Evolutionary conservation across 2,888 invertebrate species (phyloP).

Genomic region (Epistrophella euchroma): DNA sequence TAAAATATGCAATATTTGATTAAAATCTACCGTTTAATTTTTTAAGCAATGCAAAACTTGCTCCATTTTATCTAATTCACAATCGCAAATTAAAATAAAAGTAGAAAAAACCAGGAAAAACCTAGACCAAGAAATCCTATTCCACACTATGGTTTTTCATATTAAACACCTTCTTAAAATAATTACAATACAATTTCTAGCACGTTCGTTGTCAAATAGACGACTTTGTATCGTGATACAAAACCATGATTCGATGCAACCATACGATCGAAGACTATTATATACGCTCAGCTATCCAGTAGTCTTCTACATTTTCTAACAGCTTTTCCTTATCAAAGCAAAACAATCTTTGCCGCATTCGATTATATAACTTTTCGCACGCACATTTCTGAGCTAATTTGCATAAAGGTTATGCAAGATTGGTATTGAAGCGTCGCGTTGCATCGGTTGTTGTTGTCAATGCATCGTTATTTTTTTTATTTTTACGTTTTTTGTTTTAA

Average conservation of each 20-base stretch:
- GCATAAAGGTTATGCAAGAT: slow-evolving; percentile 63
- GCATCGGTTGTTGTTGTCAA: slow-evolving; percentile 5
- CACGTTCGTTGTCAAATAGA: background rate
- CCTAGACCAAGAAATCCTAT: slow-evolving; percentile 3
- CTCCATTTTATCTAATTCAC: background rate
- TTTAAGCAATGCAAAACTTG: background rate
- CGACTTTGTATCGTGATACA: slow-evolving; percentile 4
- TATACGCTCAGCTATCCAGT: slow-evolving; percentile 12
- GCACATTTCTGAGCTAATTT: slow-evolving; percentile 58
- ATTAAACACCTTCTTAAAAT: slow-evolving; percentile 2
- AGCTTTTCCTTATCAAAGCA: slow-evolving; percentile 44
- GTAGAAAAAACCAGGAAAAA: slow-evolving; percentile 14
- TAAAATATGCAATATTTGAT: background rate
- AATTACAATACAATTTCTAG: slow-evolving; percentile 1
- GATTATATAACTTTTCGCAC: slow-evolving; percentile 72
- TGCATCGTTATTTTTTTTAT: slow-evolving; percentile 22
- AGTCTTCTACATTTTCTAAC: background rate
- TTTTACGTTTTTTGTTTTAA: background rate
- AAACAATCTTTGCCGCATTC: slow-evolving; percentile 54
- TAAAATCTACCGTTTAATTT: background rate
- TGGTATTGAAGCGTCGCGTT: slow-evolving; percentile 44
- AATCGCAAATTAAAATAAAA: background rate
- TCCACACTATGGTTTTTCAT: no score
- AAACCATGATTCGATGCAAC: slow-evolving; percentile 22
- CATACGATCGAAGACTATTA: slow-evolving; percentile 11